Base-by-base conservation (phyloP, 2,113 vertebrate genomes). In the Cyanistes caeruleus region DNA sequence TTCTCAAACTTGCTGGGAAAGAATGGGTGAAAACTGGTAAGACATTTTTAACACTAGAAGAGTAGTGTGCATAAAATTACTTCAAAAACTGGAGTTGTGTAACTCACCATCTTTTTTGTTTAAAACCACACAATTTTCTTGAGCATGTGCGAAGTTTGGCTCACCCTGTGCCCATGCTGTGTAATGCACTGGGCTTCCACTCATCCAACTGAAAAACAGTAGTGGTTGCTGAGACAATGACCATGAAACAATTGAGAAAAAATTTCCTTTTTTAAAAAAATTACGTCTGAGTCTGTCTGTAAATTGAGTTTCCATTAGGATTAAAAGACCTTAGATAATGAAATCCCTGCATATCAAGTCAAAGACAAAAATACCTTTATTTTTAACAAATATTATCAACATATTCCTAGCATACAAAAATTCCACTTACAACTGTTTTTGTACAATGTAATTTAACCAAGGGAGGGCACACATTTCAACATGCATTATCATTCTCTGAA, bases 91-190 rank as follows among this genome's bases (percentile, higher is more conserved):
- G 31, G 49, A 39, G 18, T 10, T 87, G 6, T 62, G 5, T 30
- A 46, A 96, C 98, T 96, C 92, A 99, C 98, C 99, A 97, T 98
- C 95, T 43, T 11, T 73, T 78, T 76, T 98, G 60, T 98, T 98
- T 10, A 99, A 97, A 22, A 98, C 95, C 30, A 99, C 98, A 93
- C 99, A 99, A 59, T 98, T 98, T 97, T 99, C 98, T 93, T 99
- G 98, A 68, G 90, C 97, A 62, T 77, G 41, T 60, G 98, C 98
- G 96, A 98, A 99, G 96, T 98, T 99, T 58, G 98, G 99, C 84
- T 99, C 98, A 63, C 98, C 98, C 7, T 73, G 68, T 78, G 98
- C 98, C 99, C 99, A 99, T 4, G 98, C 97, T 17, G 98, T 96
- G 35, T 97, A 99, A 12, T 97, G 95, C 33, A 99, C 97, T 2